Evolutionary conservation across 2,888 invertebrate species (phyloP), one percentile per base, ranked within the genome.

Genomic region (Chymomyza amoena): DNA sequence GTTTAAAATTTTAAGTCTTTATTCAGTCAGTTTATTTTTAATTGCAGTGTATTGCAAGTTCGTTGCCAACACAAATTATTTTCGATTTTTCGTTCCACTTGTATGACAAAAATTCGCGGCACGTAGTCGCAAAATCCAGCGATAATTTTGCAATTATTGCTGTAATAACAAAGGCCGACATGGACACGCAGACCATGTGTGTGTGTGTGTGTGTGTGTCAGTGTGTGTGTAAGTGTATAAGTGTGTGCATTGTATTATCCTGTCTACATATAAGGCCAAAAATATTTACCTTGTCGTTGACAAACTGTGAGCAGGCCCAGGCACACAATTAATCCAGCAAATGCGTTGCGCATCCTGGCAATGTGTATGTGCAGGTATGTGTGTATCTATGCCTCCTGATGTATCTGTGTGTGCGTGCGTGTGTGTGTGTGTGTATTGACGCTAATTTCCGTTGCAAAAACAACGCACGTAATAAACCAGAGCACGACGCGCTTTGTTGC

Each of bases 261-360:
- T 18, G 54, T 18, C 54, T 54, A 54, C 18, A 20, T 18, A 16
- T 9, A 54, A 56, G 64, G 66, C 67, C 62, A 78, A 87, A 84
- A 87, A 88, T 89, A 89, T 89, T 89, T 89, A 89, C 89, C 89
- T 87, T 89, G 81, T 68, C 87, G 86, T 80, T 89, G 87, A 85
- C 89, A 89, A 86, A 85, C 84, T 77, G 80, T 87, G 79, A 89
- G 72, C 81, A 89, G 78, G 80, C 82, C 71, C 81, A 89, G 78
- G 79, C 81, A 76, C 77, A 86, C 80, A 87, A 89, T 86, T 87
- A 89, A 87, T 89, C 87, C 89, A 76, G 79, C 83, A 87, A 84
- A 87, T 78, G 87, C 87, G 80, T 77, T 70, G 68, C 83, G 80
- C 87, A 81, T 83, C 69, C 69, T 73, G 70, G 16, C 61, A 15